Evolutionary conservation across 1,140 invertebrate genomes (phyloP), one percentile per base, ranked within the genome.

Genomic region (Drosophila auraria): DNA sequence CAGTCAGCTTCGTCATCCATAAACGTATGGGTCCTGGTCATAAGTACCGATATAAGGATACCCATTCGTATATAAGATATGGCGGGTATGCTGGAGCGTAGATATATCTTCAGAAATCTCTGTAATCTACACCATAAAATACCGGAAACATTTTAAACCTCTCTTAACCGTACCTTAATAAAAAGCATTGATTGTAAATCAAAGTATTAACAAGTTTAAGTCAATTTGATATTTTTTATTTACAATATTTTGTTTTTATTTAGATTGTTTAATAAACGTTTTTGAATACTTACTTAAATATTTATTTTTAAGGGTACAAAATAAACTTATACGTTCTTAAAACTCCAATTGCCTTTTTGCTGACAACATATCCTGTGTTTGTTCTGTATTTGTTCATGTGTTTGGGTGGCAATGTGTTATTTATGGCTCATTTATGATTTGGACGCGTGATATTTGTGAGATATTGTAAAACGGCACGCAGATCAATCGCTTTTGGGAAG

Each of bases 391-490:
- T 47, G 70, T 56, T 59, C 74, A 60, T 62, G 77, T 47, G 36
- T 60, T 15, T 75, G 54, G 65, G 65, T 90, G 82, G 86, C 86
- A 90, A 90, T 86, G 86, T 90, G 87, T 86, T 90, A 90, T 90
- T 90, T 90, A 90, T 90, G 83, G 86, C 86, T 90, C 86, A 90
- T 91, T 90, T 90, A 90, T 90, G 86, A 90, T 86, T 90, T 77
- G 75, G 65, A 86, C 82, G 86, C 79, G 86, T 86, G 76, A 82
- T 79, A 82, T 77, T 81, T 80, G 61, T 50, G 62, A 89, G 69
- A 89, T 82, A 87, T 87, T 87, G 83, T 87, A 80, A 83, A 82
- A 56, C 49, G 49, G 38, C 45, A 68, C 30, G 65, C 70, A 59
- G 53, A 72, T 56, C 63, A 54, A 66, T 54, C 44, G 53, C 9